Percentiles rank a stretch among this genome's conserved stretches.
These are phyloP conservation scores for Meloidogyne hapla DNA, from an alignment of 1,140 invertebrate species.

Conservation along the genomic window DNA sequence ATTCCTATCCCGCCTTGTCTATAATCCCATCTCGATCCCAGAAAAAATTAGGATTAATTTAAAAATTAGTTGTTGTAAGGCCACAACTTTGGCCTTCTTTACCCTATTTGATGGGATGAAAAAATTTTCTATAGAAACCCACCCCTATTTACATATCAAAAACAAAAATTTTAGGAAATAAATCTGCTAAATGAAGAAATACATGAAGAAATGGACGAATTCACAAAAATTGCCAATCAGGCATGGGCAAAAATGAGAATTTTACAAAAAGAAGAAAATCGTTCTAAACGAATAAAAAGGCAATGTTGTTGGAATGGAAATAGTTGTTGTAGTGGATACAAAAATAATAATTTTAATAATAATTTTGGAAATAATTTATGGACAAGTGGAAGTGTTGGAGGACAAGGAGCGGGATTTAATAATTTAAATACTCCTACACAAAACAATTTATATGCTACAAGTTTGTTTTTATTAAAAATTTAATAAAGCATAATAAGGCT, in stretches of 20 bases:
- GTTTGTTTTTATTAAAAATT: neutral
- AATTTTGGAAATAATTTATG: neutral
- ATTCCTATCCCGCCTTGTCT: no score
- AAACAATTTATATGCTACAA: neutral
- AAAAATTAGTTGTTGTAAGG: no score
- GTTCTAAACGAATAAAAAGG: neutral
- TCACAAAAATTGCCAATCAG: neutral
- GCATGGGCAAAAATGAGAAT: neutral
- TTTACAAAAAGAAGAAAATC: neutral
- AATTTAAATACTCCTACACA: neutral
- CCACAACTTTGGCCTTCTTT: no score
- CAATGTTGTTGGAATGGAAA: neutral
- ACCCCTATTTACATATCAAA: no score
- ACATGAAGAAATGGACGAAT: neutral
- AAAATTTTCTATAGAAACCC: no score
- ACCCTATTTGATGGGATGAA: no score
- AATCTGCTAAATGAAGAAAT: neutral
- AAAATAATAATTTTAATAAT: neutral
- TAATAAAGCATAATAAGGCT: no score
- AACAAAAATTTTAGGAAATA: neutral
- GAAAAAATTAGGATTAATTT: no score
- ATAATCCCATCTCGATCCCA: no score
- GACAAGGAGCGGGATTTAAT: neutral
- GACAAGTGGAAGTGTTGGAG: neutral
- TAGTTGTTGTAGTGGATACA: conserved; percentile 5